Base-by-base conservation (phyloP, 2,888 invertebrate genomes). In the Clunio marinus region DNA sequence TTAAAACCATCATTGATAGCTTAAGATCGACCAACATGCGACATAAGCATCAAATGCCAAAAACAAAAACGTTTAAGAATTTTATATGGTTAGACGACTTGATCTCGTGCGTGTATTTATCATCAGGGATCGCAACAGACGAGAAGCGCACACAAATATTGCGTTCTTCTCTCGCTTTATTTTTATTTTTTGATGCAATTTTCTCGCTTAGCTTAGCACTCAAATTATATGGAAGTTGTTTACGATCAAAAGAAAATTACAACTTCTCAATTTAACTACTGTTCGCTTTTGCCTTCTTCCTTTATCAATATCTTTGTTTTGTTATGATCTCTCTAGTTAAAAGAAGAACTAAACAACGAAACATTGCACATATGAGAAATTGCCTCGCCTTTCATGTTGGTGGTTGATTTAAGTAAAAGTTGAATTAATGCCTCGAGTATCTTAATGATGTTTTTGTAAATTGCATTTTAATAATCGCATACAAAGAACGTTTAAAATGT, bases 181-280 rank as follows among this genome's bases (percentile, higher is more conserved):
- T 60, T 63, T 63, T 46, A 35, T 57, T 57, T n/a, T 45, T 22
- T 15, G 10, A 13, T 32, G 37, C 60, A 60, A 60, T 27, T 27
- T 27, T 45, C 28, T 13, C 51, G 22, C 20, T 68, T n/a, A n/a
- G n/a, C n/a, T n/a, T 68, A 58, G 35, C 68, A 68, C 58, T 55
- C n/a, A 57, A 66, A 66, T 55, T 66, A 55, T 55, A 57, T 66
- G 66, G 55, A 58, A 68, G 58, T 68, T 68, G 57, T 58, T 66
- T 35, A 68, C 58, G 57, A 68, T 65, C 65, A 65, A 28, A 46
- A 55, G 37, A 67, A 67, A 55, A 67, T 68, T 68, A 55, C 66
- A 66, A 66, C 51, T 55, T 51, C 55, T 22, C 55, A 66, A 41
- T 66, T 66, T 66, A 66, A 66, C 66, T 66, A 66, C 66, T 66